These are phyloP conservation scores for Narcine bancroftii DNA, from an alignment of 2,113 vertebrate genomes.

Conservation along the genomic window DNA sequence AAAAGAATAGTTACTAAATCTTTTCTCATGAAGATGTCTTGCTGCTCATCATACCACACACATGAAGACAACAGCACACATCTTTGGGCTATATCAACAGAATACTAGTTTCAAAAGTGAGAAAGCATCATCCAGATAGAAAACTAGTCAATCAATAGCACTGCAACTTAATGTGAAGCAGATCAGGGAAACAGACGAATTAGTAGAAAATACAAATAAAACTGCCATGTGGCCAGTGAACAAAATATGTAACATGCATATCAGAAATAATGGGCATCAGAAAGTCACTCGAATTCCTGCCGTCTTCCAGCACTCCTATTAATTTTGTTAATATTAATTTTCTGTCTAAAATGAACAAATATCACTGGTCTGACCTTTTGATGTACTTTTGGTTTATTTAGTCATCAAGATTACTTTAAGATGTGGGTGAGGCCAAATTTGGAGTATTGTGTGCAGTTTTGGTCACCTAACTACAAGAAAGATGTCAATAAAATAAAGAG, in stretches of 20 bases:
- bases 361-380: background rate
- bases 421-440: too few relatives aligned
- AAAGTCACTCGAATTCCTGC: background rate
- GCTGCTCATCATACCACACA: background rate
- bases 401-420: too few relatives aligned
- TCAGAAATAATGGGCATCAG: background rate
- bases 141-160: background rate
- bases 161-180: background rate
- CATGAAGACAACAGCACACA: background rate
- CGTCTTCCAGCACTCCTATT: background rate
- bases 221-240: background rate
- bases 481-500: too few relatives aligned
- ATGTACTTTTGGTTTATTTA: too few relatives aligned
- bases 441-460: too few relatives aligned
- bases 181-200: background rate
- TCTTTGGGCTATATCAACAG: background rate
- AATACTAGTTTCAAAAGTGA: background rate
- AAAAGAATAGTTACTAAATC: background rate
- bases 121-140: background rate
- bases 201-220: slow-evolving; percentile 5
- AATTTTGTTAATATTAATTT: background rate
- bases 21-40: background rate
- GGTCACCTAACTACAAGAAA: too few relatives aligned
- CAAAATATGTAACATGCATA: background rate
- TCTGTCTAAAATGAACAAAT: background rate